A percentile compares a stretch with the other conserved stretches of the same genome.
phyloP scores from a whole-genome alignment of 1,140 invertebrate genomes.

The Drosophila cardini region DNA sequence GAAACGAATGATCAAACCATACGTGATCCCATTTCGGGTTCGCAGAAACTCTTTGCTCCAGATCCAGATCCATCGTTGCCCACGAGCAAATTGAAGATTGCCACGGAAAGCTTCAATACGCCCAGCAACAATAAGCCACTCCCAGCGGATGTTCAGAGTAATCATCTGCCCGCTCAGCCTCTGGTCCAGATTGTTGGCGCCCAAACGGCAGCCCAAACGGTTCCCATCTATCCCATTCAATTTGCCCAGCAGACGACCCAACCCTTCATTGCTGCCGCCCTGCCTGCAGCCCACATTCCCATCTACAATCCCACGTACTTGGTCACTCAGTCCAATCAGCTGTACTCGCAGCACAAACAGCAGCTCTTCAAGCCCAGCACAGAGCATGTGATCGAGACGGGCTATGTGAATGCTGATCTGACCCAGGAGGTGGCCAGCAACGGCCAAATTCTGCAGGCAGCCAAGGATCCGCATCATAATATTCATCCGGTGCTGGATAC shows the following conservation, averaged over 20 bases:
- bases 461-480: slow-evolving; percentile 78
- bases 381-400: slow-evolving; percentile 65
- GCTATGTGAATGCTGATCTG: slow-evolving; percentile 74
- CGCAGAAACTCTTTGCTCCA: slow-evolving; percentile 85
- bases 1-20: slow-evolving; percentile 84
- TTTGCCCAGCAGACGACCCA: slow-evolving; percentile 60
- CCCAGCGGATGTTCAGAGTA: slow-evolving; percentile 75
- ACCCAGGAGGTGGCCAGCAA: slow-evolving; percentile 83
- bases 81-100: slow-evolving; percentile 81
- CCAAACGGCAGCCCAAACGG: slow-evolving; percentile 61
- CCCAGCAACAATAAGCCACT: slow-evolving; percentile 85
- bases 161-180: slow-evolving; percentile 73
- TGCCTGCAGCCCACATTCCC: slow-evolving; percentile 72
- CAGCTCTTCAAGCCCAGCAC: slow-evolving; percentile 78
- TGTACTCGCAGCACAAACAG: slow-evolving; percentile 80
- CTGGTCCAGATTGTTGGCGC: slow-evolving; percentile 76
- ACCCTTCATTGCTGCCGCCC: slow-evolving; percentile 57
- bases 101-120: slow-evolving; percentile 83
- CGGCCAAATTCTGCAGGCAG: slow-evolving; percentile 80
- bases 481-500: slow-evolving; percentile 74
- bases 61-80: slow-evolving; percentile 85
- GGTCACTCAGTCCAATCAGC: slow-evolving; percentile 82
- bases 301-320: slow-evolving; percentile 84
- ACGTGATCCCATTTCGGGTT: slow-evolving; percentile 78
- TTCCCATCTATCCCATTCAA: slow-evolving; percentile 78